Conservation (phyloP, 1,140 invertebrate genomes). For the Bradysia coprophila region DNA sequence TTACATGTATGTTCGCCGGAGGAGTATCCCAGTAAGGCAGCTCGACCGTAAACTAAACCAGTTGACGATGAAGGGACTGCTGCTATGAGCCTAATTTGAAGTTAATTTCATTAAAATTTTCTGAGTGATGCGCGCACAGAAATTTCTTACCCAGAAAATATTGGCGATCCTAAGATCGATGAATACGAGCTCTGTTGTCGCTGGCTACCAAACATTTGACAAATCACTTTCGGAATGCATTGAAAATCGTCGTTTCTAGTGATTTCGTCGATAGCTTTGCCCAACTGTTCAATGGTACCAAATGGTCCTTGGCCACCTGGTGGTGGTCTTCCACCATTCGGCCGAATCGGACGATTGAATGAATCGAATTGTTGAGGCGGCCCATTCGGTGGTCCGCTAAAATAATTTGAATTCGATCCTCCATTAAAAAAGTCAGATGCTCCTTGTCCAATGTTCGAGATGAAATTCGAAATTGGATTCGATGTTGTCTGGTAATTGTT, state of each 20-base stretch:
- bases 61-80: slow-evolving; percentile 31
- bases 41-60: slow-evolving; percentile 46
- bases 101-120: slow-evolving; percentile 13
- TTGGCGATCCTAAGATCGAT: no score
- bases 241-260: slow-evolving; percentile 53
- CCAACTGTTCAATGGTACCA: slow-evolving; percentile 18
- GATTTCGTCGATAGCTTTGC: slow-evolving; percentile 45
- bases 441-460: slow-evolving; percentile 5
- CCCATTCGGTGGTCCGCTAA: background rate
- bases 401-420: background rate
- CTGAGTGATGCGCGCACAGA: slow-evolving; percentile 34
- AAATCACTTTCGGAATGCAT: slow-evolving; percentile 57
- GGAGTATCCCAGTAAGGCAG: slow-evolving; percentile 47
- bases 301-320: slow-evolving; percentile 9
- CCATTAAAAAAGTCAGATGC: slow-evolving; percentile 2
- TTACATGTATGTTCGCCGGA: slow-evolving; percentile 39
- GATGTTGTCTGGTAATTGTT: slow-evolving; percentile 10
- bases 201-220: slow-evolving; percentile 44
- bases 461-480: slow-evolving; percentile 7
- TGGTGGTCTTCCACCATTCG: slow-evolving; percentile 1
- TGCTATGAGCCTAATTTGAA: slow-evolving; percentile 24
- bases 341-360: slow-evolving; percentile 2
- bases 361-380: background rate
- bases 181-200: slow-evolving; percentile 30
- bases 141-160: no score